Evolutionary conservation across 2,113 vertebrate genomes (phyloP), one percentile per base, ranked within the genome.

Genomic region (Varanus salvator): DNA sequence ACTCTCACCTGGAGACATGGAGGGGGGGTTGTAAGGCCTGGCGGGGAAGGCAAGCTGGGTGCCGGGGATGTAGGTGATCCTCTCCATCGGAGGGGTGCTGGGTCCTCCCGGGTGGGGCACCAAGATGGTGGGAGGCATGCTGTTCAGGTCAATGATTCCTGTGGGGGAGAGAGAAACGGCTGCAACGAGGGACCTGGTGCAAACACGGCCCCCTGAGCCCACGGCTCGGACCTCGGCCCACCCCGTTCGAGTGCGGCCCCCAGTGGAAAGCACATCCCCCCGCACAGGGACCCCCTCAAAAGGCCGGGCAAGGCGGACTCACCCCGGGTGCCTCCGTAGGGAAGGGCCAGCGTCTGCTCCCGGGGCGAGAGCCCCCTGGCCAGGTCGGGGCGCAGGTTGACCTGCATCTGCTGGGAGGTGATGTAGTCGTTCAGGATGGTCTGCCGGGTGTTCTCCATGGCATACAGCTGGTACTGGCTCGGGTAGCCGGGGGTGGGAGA

Each of bases 61-160:
- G 93, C 99, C 98, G 60, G 99, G 98, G 97, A 99, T 98, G 92
- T 98, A 99, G 1, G 98, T 98, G 97, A 99, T 98, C 96, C 98
- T 99, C 96, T 99, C 99, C 99, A 99, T 98, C 93, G 98, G 98
- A 91, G 99, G 99, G 91, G 98, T 98, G 96, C 98, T 99, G 83
- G 98, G 98, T 94, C 98, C 99, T 96, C 98, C 99, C 84, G 98
- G 98, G 94, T 99, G 99, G 98, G 99, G 98, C 97, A 99, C 99
- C 97, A 99, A 96, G 97, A 99, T 99, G 95, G 99, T 98, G 95
- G 99, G 98, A 96, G 99, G 98, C 99, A 99, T 99, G 96, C 99
- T 99, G 97, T 98, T 99, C 97, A 99, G 97, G 97, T 99, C 99
- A 97, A 99, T 99, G 95, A 99, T 99, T 97, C 99, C 99, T 99